Percentiles rank a stretch among this genome's conserved stretches.
These are phyloP conservation scores for Zelostemma sp. DNA, from an alignment of 1,140 invertebrate genomes.

Conservation along the genomic window DNA sequence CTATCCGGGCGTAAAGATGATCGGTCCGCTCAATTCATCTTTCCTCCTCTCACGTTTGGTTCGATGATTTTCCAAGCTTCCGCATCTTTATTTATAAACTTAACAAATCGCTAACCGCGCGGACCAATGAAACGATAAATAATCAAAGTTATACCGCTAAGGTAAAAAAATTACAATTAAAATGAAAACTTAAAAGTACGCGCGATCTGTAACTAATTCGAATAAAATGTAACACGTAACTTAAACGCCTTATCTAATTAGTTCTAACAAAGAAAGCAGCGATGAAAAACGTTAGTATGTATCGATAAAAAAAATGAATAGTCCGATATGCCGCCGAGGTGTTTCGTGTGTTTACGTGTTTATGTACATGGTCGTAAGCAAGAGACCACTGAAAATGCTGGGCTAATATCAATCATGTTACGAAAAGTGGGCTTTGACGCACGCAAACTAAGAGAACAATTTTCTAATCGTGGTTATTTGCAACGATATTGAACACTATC, in stretches of 20 bases:
- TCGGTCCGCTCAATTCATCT: slow-evolving; percentile 16
- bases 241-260: slow-evolving; percentile 5
- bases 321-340: slow-evolving; percentile 46
- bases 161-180: slow-evolving; percentile 24
- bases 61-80: background rate
- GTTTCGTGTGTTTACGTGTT: slow-evolving; percentile 30
- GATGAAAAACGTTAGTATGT: slow-evolving; percentile 42
- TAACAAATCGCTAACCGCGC: background rate
- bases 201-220: slow-evolving; percentile 27
- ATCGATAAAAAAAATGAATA: slow-evolving; percentile 47
- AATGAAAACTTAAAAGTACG: slow-evolving; percentile 27
- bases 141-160: slow-evolving; percentile 6
- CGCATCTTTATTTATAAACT: background rate
- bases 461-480: slow-evolving; percentile 5
- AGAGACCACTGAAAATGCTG: slow-evolving; percentile 37
- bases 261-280: slow-evolving; percentile 34
- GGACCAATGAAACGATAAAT: slow-evolving; percentile 24
- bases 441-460: background rate
- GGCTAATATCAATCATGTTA: background rate
- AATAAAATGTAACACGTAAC: slow-evolving; percentile 29
- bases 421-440: background rate
- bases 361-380: slow-evolving; percentile 35
- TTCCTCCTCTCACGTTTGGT: background rate
- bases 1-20: slow-evolving; percentile 36
- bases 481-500: slow-evolving; percentile 44